phyloP scores from a whole-genome alignment of 2,797 vertebrate genomes.

The Xyrichtys novacula region DNA sequence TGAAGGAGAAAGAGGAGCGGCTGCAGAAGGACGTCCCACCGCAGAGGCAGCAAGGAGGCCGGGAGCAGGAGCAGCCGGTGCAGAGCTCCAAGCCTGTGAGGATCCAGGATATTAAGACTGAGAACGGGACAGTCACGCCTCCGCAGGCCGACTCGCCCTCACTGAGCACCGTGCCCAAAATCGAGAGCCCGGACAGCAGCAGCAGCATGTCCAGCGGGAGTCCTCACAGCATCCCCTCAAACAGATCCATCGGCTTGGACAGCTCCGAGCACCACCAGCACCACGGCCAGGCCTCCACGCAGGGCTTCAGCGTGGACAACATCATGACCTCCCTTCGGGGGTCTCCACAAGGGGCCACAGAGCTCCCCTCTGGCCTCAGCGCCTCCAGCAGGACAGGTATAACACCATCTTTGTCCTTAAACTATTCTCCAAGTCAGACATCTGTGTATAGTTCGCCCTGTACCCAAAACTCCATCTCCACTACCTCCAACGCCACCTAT shows the following conservation, averaged over 20 bases:
- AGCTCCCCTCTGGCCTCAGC: conserved; percentile 84
- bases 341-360: conserved; percentile 89
- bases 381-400: conserved; percentile 87
- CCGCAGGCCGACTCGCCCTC: conserved; percentile 91
- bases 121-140: conserved; percentile 92
- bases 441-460: conserved; percentile 93
- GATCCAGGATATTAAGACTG: conserved; percentile 97
- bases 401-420: conserved; percentile 86
- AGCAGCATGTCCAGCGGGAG: conserved; percentile 94
- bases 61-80: conserved; percentile 83
- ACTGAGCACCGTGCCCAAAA: conserved; percentile 90
- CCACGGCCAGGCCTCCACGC: conserved; percentile 84
- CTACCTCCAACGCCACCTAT: conserved; percentile 91
- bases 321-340: conserved; percentile 96
- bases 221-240: conserved; percentile 89
- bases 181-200: conserved; percentile 95
- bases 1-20: conserved; percentile 95
- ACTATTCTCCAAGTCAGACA: conserved; percentile 88
- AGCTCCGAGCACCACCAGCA: conserved; percentile 85
- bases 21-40: conserved; percentile 86
- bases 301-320: conserved; percentile 97
- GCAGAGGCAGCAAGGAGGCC: conserved; percentile 79
- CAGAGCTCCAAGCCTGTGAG: conserved; percentile 87
- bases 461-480: conserved; percentile 89
- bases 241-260: conserved; percentile 90